phyloP scores from a whole-genome alignment of 2,113 vertebrate genomes.

The Mormyrus lacerda region DNA sequence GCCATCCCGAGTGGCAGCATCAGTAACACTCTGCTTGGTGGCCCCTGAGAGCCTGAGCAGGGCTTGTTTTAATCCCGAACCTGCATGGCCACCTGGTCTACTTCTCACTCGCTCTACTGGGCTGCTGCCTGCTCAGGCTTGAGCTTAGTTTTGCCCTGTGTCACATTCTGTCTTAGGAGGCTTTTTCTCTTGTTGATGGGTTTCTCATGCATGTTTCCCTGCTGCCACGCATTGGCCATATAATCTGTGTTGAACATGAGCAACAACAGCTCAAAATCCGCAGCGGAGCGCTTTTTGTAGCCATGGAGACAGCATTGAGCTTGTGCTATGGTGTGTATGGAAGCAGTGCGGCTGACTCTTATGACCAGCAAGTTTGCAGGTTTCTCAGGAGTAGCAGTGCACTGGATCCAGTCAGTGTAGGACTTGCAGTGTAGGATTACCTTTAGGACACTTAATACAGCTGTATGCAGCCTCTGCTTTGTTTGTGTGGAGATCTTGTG shows the following conservation, averaged over 20 bases:
- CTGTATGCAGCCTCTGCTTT: background rate
- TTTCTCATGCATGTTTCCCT: background rate
- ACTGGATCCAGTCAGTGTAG: background rate
- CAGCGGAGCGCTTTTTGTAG: background rate
- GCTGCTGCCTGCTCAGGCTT: background rate
- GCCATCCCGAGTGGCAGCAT: background rate
- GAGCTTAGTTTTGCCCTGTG: background rate
- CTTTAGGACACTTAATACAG: background rate
- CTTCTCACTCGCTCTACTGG: background rate
- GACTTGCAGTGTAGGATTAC: background rate
- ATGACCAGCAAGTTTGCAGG: background rate
- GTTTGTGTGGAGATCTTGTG: background rate
- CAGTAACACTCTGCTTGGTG: slow-evolving; percentile 53
- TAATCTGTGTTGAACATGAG: background rate
- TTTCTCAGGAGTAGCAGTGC: background rate
- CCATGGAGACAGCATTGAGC: background rate
- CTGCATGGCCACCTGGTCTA: background rate
- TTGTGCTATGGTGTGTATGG: background rate
- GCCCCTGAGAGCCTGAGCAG: slow-evolving; percentile 55
- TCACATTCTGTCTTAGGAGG: background rate
- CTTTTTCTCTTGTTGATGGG: background rate
- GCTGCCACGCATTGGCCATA: background rate
- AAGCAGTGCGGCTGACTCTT: background rate
- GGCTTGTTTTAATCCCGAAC: slow-evolving; percentile 9
- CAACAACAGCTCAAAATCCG: background rate